Base-by-base conservation (phyloP, 2,888 invertebrate species). In the Campoletis raptor region DNA sequence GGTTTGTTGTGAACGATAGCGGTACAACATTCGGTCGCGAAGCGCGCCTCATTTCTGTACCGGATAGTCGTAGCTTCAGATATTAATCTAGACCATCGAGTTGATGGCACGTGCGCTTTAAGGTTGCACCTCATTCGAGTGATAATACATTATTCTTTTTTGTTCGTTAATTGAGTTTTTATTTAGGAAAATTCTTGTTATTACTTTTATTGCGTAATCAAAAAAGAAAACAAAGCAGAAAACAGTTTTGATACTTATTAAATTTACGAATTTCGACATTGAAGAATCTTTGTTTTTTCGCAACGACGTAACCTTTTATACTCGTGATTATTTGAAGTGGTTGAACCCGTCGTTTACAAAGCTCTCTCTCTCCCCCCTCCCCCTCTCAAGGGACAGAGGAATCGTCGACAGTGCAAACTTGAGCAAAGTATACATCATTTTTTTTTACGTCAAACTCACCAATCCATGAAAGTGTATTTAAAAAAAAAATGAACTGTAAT, bases 1-100 rank as follows among this genome's bases (percentile, higher is more conserved):
- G 83, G 86, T 89, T 90, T 90, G 90, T 90, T 90, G 89, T 90
- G 88, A 87, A 82, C 88, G 85, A 87, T 69, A 84, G 86, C 88
- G 85, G 88, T 88, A 87, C 85, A 90, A 89, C 89, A 89, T 89
- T 90, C 90, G 89, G 89, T 89, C 87, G 90, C 86, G 88, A 89
- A 74, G 86, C 88, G 89, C 89, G 88, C 89, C 89, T 86, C 90
- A 90, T 90, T 83, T 85, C 86, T 83, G 87, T 64, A 81, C 85
- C 18, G n/a, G n/a, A 69, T 42, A 57, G 85, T 88, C 86, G 89
- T 87, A 86, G 84, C 79, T 69, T 89, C 86, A 81, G 87, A 85
- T 70, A 76, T 57, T 70, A 79, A 79, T 79, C 36, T 73, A 83
- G 80, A 78, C 67, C 76, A 52, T 81, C 45, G 52, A 45, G 21